Base-by-base conservation (phyloP, 2,797 vertebrate genomes). In the Hemibagrus guttatus region DNA sequence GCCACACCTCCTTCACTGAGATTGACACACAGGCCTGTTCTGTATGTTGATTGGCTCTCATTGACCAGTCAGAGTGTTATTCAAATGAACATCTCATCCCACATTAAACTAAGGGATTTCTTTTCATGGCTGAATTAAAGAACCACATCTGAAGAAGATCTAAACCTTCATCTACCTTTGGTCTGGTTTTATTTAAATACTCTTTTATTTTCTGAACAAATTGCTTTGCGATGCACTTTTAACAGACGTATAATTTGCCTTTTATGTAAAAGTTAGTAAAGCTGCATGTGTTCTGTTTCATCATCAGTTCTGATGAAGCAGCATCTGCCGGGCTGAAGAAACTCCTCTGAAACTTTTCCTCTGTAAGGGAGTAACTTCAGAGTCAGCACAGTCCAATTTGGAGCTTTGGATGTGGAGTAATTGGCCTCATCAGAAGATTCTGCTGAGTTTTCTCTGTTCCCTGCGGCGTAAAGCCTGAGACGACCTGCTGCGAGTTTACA, bases 341-440 rank as follows among this genome's bases (percentile, higher is more conserved):
- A 72, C 49, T 80, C 75, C 58, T 75, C 52, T 54, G 21, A 83
- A 87, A 87, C 69, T 85, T 90, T 66, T 42, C 68, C 21, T 42
- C 42, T 17, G 16, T 63, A 83, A 85, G 78, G 42, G 23, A 28
- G 64, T 39, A 63, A 79, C 42, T 79, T 83, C 59, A 66, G 59
- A 85, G 72, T 72, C 69, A 3, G 23, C 69, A 49, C 49, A 79
- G 59, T 58, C 74, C 84, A 86, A 69, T 85, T 83, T 69, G 83
- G 54, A 66, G 28, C 78, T 71, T 85, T 88, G 83, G 86, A 88
- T 88, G 61, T 89, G 66, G 69, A 59, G 17, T 88, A 90, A 90
- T 91, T 91, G 90, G 84, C 72, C 83, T 89, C 75, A 84, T 86
- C 85, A 88, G 84, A 81, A 49, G 85, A 86, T 89, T 84, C 83